Evolutionary conservation across 2,113 vertebrate genomes (phyloP).

Genomic region (Chionomys nivalis): DNA sequence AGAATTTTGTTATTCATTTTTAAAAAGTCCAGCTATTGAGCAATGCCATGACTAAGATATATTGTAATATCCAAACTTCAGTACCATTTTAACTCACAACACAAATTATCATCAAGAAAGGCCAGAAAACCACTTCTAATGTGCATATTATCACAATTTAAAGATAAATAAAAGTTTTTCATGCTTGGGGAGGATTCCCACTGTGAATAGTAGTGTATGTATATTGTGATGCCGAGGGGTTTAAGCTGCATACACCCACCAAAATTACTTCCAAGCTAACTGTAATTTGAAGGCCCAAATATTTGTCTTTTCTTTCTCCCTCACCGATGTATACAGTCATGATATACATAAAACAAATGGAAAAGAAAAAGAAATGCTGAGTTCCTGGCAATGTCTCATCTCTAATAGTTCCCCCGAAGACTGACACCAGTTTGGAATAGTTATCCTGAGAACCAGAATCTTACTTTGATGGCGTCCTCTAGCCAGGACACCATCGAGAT

Average conservation of each 20-base stretch:
- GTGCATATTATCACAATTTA: background rate
- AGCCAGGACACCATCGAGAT: too few relatives aligned
- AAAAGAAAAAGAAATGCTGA: background rate
- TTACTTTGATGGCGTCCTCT: background rate
- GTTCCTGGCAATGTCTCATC: background rate
- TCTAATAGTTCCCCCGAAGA: background rate
- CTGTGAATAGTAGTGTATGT: background rate
- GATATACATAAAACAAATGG: background rate
- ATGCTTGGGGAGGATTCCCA: background rate
- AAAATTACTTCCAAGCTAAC: background rate
- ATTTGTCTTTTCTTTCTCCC: background rate
- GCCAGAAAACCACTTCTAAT: background rate
- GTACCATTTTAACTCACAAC: background rate
- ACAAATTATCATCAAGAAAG: background rate
- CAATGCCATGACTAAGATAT: background rate
- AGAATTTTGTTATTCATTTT: background rate
- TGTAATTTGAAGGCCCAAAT: background rate
- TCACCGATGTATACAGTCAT: background rate
- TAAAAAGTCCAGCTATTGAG: background rate
- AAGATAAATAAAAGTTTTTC: background rate
- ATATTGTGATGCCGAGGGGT: background rate
- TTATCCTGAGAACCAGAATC: background rate
- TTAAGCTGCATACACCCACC: background rate
- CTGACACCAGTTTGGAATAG: accelerated
- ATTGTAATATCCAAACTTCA: background rate